Base-by-base conservation (phyloP, 2,113 vertebrate genomes). In the Chaetorhynchus papuensis region DNA sequence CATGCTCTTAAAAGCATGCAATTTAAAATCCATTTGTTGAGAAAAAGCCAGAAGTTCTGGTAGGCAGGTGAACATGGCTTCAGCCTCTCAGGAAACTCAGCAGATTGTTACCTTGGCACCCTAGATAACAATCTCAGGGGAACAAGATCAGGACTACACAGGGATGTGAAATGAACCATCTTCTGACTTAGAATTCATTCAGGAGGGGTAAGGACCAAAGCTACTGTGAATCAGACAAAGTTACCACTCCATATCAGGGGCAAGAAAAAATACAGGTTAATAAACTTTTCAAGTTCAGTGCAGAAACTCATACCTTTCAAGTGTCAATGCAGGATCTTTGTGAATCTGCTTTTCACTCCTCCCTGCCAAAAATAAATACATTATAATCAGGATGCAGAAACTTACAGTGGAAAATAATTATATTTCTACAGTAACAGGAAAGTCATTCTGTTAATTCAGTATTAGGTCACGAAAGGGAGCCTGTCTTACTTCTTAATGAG, bases 341-440 rank as follows among this genome's bases (percentile, higher is more conserved):
- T 42, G 30, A 93, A 91, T 90, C 70, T 75, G 93, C 37, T 87
- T 94, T 83, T 97, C 89, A 95, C 54, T 92, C 35, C 75, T 70
- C 50, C 86, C 95, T 97, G 94, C 35, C 80, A 96, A 93, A 94
- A 97, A 90, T 22, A 95, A 95, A 94, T n/a, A 86, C 15, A 74
- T 66, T 78, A 75, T 19, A 45, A 77, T 86, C 57, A 94, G 89
- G 22, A 84, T 21, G 35, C 19, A 66, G 53, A 75, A 94, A 70
- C 13, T 33, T 66, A 72, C 0, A 1, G 21, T 42, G 11, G 30
- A 71, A 91, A 89, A 72, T 10, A 69, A 57, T 37, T 81, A 44
- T 37, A 79, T 60, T 90, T 78, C 39, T 71, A 56, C 39, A 30
- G 2, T 81, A 87, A 59, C 9, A 47, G 18, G 5, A 41, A 87